Evolutionary conservation across 2,113 vertebrate species (phyloP).

Genomic region (Myrmophylax atrothorax): DNA sequence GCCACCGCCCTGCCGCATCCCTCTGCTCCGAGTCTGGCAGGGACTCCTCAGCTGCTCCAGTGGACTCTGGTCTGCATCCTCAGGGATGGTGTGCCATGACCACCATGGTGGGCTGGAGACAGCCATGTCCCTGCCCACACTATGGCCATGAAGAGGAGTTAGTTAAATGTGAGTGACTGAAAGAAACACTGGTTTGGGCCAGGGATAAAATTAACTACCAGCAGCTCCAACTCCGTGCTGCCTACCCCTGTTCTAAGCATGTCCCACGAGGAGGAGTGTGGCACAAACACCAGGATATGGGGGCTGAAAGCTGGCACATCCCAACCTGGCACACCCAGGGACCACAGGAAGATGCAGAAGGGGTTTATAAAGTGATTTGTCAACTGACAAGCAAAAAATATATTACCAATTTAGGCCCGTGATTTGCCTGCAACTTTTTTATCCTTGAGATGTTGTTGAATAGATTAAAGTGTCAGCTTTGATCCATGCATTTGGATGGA

Average conservation of each 20-base stretch:
- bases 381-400: conserved; percentile 65
- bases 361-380: conserved; percentile 61
- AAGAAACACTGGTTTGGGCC: neutral
- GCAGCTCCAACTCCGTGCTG: neutral
- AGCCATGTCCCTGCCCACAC: rapidly evolving
- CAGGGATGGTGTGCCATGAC: rapidly evolving
- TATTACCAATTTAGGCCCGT: conserved; percentile 63
- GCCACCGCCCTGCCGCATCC: neutral
- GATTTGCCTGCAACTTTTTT: conserved; percentile 75
- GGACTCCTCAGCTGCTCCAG: rapidly evolving
- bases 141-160: rapidly evolving
- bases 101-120: rapidly evolving
- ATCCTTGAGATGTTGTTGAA: conserved; percentile 71
- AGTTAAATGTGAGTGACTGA: rapidly evolving
- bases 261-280: neutral
- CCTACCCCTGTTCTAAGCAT: neutral
- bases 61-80: neutral
- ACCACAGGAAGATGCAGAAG: neutral
- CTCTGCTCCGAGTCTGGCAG: neutral
- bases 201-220: neutral
- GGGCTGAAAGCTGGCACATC: neutral
- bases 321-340: neutral
- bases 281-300: neutral
- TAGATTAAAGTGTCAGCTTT: conserved; percentile 75
- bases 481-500: conserved; percentile 67